A percentile compares a stretch with the other conserved stretches of the same genome.
phyloP scores from a whole-genome alignment of 2,113 vertebrate species.

The Fulmarus glacialis region DNA sequence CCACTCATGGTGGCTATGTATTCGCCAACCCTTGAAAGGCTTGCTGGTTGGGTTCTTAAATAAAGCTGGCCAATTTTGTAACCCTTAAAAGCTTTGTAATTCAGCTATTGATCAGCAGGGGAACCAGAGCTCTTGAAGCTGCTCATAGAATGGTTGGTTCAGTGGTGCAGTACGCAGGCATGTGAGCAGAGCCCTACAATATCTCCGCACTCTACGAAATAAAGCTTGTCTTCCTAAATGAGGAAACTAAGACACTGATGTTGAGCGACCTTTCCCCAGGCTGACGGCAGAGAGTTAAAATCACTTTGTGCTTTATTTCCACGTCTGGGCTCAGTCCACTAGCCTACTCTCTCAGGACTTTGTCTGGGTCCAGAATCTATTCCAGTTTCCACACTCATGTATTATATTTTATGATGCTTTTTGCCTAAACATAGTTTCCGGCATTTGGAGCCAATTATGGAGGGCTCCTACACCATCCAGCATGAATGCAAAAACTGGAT shows the following conservation, averaged over 20 bases:
- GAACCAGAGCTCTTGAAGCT: neutral
- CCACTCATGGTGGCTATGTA: neutral
- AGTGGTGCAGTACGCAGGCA: neutral
- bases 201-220: neutral
- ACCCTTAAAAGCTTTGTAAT: neutral
- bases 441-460: neutral
- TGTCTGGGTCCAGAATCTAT: neutral
- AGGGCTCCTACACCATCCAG: neutral
- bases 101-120: neutral
- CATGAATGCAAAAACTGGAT: neutral
- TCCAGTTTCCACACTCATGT: neutral
- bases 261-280: neutral
- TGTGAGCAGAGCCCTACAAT: neutral
- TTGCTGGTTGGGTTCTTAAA: neutral
- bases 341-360: neutral
- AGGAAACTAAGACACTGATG: neutral
- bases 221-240: neutral
- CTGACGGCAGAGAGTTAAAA: neutral
- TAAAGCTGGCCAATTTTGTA: neutral
- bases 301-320: neutral
- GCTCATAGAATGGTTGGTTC: neutral
- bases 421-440: neutral
- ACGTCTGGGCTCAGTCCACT: neutral
- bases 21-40: neutral
- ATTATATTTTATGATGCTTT: neutral